A percentile compares a stretch with the other conserved stretches of the same genome.
Conservation (phyloP, 2,113 vertebrate species). For the Accipiter virgatus region DNA sequence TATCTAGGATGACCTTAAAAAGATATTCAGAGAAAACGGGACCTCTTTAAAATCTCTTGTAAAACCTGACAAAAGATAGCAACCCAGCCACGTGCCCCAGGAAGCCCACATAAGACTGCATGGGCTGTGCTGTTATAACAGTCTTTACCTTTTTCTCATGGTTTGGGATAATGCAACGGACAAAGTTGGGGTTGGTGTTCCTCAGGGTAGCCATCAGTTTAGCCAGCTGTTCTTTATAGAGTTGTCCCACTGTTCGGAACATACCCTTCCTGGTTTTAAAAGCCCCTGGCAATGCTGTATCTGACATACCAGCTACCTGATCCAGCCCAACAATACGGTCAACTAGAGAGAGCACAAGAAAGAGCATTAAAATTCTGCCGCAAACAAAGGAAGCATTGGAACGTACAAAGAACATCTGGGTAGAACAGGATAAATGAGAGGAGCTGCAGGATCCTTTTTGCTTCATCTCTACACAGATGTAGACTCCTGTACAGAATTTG, state of each 20-base stretch:
- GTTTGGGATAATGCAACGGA: slow-evolving; percentile 98
- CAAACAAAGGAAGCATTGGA: background rate
- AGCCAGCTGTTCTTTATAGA: slow-evolving; percentile 97
- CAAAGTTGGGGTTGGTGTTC: slow-evolving; percentile 98
- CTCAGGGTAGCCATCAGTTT: slow-evolving; percentile 96
- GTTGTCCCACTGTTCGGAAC: slow-evolving; percentile 97
- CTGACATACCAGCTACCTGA: slow-evolving; percentile 95
- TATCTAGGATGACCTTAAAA: background rate
- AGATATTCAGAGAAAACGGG: background rate
- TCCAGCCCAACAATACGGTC: slow-evolving; percentile 97
- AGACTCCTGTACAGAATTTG: slow-evolving; percentile 46
- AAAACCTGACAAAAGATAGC: background rate
- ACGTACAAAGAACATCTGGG: background rate
- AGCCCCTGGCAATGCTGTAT: slow-evolving; percentile 86
- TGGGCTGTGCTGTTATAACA: background rate
- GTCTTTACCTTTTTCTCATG: slow-evolving; percentile 95
- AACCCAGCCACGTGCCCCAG: background rate
- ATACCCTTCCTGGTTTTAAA: slow-evolving; percentile 98
- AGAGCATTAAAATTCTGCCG: background rate
- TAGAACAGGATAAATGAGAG: slow-evolving; percentile 18
- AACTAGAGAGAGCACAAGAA: slow-evolving; percentile 74
- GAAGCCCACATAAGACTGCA: background rate
- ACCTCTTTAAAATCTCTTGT: background rate
- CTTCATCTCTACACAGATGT: slow-evolving; percentile 44
- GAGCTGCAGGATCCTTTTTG: slow-evolving; percentile 40